Percentiles rank a stretch among this genome's conserved stretches.
Evolutionary conservation across 2,888 invertebrate species (phyloP).

Genomic region (Cheilosia vernalis): DNA sequence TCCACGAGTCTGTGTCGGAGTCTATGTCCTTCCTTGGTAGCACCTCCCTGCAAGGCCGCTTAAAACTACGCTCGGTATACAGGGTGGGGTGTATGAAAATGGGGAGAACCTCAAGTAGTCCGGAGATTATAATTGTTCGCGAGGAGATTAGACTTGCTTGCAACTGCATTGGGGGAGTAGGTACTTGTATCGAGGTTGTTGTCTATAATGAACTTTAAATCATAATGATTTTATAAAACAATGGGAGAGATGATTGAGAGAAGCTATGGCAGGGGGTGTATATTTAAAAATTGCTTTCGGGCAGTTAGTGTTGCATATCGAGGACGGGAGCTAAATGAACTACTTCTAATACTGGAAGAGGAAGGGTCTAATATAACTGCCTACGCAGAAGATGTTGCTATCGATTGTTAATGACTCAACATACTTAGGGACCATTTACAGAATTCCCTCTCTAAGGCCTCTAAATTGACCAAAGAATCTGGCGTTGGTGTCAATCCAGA

Average conservation of each 20-base stretch:
- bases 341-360: too few relatives aligned
- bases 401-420: too few relatives aligned
- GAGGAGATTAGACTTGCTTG: constrained; percentile 52
- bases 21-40: not conserved
- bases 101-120: constrained; percentile 22
- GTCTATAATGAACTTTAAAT: constrained; percentile 69
- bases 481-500: too few relatives aligned
- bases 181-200: constrained; percentile 23
- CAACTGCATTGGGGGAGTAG: constrained; percentile 5
- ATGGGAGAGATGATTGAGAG: constrained; percentile 26
- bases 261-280: not conserved
- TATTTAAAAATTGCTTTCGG: not conserved
- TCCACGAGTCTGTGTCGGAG: constrained; percentile 8
- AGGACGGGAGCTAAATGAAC: too few relatives aligned
- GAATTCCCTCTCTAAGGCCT: too few relatives aligned
- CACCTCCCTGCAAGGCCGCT: constrained; percentile 4
- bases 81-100: not conserved
- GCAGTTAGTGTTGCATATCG: constrained; percentile 37
- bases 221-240: constrained; percentile 44
- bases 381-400: too few relatives aligned
- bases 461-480: too few relatives aligned
- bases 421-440: too few relatives aligned
- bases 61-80: not conserved
- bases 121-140: constrained; percentile 66
- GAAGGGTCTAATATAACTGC: too few relatives aligned